phyloP scores from a whole-genome alignment of 2,888 invertebrate species.

The Griposia aprilina region DNA sequence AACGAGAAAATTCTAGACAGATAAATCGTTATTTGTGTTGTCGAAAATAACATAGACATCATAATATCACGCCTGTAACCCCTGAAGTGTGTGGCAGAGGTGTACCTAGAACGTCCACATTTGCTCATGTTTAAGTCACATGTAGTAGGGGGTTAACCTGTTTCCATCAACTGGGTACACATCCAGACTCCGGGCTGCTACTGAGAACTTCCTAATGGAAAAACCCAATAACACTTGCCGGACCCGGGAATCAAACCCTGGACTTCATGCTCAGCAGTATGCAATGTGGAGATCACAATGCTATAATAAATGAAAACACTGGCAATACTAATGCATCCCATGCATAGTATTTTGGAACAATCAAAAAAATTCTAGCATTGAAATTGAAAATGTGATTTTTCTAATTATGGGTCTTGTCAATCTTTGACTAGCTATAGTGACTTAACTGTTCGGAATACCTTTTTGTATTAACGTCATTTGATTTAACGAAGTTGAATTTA shows the following conservation, averaged over 20 bases:
- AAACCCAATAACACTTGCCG: no score
- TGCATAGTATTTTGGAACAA: no score
- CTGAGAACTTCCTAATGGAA: neutral
- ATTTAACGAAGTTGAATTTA: no score
- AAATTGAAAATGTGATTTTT: no score
- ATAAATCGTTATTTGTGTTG: conserved; percentile 3
- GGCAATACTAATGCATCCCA: no score
- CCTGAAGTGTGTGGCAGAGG: neutral
- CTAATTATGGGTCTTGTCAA: no score
- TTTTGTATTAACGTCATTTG: no score
- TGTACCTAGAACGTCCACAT: neutral
- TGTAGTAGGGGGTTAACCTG: neutral
- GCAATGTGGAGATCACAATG: no score
- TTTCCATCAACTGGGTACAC: neutral
- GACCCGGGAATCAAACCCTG: neutral
- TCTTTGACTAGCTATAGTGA: no score
- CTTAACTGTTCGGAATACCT: no score
- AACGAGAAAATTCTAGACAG: conserved; percentile 7
- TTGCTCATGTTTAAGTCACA: neutral
- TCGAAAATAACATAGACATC: neutral
- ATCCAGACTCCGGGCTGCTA: neutral
- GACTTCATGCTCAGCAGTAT: neutral
- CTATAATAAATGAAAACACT: no score
- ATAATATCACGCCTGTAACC: neutral
- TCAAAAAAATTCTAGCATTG: no score